Conservation (phyloP, 2,113 vertebrate species). For the Pterocles orientalis region DNA sequence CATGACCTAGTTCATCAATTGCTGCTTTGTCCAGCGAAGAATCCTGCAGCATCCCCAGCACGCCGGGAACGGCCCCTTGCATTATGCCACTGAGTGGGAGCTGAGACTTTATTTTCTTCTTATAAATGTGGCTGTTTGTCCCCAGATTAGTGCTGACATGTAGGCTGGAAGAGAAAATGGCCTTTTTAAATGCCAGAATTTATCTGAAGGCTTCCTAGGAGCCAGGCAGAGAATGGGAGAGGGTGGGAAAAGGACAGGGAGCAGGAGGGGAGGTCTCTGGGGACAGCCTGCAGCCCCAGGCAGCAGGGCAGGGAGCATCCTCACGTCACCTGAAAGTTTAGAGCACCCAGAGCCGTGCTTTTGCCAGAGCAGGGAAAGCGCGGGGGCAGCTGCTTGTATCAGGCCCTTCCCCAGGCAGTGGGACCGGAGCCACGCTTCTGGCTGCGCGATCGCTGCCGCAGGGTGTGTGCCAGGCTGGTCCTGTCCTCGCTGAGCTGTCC, state of each 20-base stretch:
- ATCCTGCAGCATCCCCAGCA: background rate
- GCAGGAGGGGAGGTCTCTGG: fast-evolving
- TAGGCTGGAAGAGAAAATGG: background rate
- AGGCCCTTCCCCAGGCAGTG: background rate
- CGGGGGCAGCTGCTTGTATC: background rate
- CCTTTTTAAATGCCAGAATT: background rate
- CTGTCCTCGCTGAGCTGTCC: fast-evolving
- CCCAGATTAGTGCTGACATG: background rate
- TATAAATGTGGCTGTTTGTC: background rate
- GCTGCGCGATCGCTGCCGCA: fast-evolving
- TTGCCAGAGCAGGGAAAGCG: background rate
- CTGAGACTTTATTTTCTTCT: background rate
- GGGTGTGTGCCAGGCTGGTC: background rate
- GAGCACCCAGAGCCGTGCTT: background rate
- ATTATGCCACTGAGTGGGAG: background rate
- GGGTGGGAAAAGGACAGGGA: background rate
- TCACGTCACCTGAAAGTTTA: background rate
- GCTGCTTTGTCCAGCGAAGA: background rate
- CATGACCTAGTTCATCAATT: background rate
- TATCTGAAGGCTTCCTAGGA: background rate
- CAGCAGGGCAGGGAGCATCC: background rate
- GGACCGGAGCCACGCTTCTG: background rate
- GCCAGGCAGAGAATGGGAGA: background rate
- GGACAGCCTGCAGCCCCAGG: background rate
- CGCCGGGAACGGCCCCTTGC: fast-evolving